phyloP scores from a whole-genome alignment of 1,140 invertebrate genomes.

The Brachionus paranguensis region DNA sequence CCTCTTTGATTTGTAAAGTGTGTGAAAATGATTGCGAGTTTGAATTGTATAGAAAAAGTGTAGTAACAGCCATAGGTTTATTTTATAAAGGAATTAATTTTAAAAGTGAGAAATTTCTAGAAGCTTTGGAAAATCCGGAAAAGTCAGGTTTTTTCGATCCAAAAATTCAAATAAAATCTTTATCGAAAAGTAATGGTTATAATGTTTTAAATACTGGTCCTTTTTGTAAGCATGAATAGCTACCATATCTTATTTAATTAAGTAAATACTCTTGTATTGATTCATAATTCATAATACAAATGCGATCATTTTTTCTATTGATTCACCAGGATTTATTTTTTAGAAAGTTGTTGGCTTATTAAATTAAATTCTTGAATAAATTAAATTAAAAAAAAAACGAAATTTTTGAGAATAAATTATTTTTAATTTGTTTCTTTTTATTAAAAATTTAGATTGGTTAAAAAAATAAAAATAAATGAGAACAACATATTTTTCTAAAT shows the following conservation, averaged over 20 bases:
- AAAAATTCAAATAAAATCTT: background rate
- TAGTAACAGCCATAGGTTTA: background rate
- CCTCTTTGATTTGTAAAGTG: background rate
- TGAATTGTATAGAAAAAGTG: background rate
- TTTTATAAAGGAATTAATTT: background rate
- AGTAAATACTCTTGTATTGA: background rate
- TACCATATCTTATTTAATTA: too few relatives aligned
- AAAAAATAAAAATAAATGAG: too few relatives aligned
- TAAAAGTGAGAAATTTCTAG: background rate
- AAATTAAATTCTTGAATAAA: too few relatives aligned
- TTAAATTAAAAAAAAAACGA: too few relatives aligned
- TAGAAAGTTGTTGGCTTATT: too few relatives aligned
- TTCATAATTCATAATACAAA: too few relatives aligned
- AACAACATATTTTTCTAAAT: too few relatives aligned
- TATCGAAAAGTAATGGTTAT: background rate
- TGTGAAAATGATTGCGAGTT: constrained; percentile 22
- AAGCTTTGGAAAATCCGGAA: background rate
- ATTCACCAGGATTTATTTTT: too few relatives aligned
- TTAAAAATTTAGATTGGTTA: too few relatives aligned
- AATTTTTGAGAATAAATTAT: too few relatives aligned
- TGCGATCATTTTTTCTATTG: too few relatives aligned
- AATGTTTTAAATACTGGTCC: background rate
- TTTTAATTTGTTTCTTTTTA: too few relatives aligned
- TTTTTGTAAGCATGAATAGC: constrained; percentile 2
- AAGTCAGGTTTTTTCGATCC: background rate